Evolutionary conservation across 1,140 invertebrate genomes (phyloP).

Genomic region (Drosophila paulistorum): DNA sequence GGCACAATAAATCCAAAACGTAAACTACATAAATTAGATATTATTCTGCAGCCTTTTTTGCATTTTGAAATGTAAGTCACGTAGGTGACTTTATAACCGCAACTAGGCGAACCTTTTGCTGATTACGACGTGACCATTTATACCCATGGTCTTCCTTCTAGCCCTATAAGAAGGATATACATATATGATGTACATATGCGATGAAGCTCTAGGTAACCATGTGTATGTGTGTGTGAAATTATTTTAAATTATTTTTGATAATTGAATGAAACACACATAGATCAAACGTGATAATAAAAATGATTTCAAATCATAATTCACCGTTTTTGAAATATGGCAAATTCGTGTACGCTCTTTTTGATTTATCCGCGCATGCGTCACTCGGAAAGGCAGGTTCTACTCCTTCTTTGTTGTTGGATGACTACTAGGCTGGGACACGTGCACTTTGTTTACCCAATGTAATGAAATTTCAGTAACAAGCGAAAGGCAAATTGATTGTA

Average conservation of each 20-base stretch:
- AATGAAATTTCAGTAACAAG: constrained; percentile 77
- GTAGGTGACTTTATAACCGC: constrained; percentile 69
- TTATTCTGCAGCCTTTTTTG: constrained; percentile 50
- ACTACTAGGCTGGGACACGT: constrained; percentile 46
- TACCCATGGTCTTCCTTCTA: neutral
- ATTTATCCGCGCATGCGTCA: constrained; percentile 71
- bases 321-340: constrained; percentile 29
- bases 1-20: constrained; percentile 72
- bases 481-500: constrained; percentile 50
- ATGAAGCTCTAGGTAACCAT: neutral
- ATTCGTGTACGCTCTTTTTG: constrained; percentile 47
- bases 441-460: constrained; percentile 77
- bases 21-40: constrained; percentile 78
- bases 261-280: constrained; percentile 65
- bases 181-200: constrained; percentile 2
- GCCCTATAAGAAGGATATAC: constrained; percentile 9
- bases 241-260: constrained; percentile 80
- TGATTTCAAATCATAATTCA: constrained; percentile 60
- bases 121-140: constrained; percentile 73
- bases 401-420: neutral
- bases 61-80: constrained; percentile 60
- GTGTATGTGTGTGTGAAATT: constrained; percentile 52
- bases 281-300: constrained; percentile 54
- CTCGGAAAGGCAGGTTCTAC: neutral
- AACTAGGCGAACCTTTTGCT: constrained; percentile 79